These are phyloP conservation scores for Vombatus ursinus DNA, from an alignment of 2,113 vertebrate genomes.

Conservation along the genomic window DNA sequence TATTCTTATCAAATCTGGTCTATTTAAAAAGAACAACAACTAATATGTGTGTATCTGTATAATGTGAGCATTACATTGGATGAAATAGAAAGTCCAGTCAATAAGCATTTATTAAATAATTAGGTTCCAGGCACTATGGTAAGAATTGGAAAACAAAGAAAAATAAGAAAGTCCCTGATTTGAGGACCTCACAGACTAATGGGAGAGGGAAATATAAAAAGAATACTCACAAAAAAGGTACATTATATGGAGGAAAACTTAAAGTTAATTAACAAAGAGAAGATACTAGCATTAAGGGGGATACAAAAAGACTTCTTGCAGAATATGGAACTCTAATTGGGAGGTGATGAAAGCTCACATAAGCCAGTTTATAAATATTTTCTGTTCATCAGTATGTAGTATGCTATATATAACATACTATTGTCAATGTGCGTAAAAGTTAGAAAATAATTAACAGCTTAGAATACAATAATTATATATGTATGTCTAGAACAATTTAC, in stretches of 20 bases:
- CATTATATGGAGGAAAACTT: background rate
- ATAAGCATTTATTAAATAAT: background rate
- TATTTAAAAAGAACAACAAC: no score
- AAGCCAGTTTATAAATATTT: background rate
- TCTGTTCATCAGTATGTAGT: background rate
- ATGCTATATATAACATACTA: background rate
- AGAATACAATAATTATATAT: background rate
- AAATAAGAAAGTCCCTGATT: background rate
- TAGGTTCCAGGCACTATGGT: background rate
- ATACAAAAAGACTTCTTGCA: background rate
- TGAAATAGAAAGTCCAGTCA: background rate
- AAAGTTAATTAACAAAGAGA: background rate
- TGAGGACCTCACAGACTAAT: background rate
- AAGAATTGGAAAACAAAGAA: background rate
- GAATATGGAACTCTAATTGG: background rate
- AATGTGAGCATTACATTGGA: background rate
- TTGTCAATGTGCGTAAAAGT: slow-evolving; percentile 9
- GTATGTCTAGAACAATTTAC: background rate
- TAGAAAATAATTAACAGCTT: slow-evolving; percentile 22
- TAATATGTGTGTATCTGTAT: background rate
- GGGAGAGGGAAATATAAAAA: background rate
- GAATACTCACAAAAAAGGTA: background rate
- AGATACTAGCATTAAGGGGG: background rate
- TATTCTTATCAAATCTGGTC: background rate
- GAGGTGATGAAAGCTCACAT: background rate